A percentile compares a stretch with the other conserved stretches of the same genome.
These are phyloP conservation scores for Eublepharis macularius DNA, from an alignment of 2,113 vertebrate species.

Conservation along the genomic window DNA sequence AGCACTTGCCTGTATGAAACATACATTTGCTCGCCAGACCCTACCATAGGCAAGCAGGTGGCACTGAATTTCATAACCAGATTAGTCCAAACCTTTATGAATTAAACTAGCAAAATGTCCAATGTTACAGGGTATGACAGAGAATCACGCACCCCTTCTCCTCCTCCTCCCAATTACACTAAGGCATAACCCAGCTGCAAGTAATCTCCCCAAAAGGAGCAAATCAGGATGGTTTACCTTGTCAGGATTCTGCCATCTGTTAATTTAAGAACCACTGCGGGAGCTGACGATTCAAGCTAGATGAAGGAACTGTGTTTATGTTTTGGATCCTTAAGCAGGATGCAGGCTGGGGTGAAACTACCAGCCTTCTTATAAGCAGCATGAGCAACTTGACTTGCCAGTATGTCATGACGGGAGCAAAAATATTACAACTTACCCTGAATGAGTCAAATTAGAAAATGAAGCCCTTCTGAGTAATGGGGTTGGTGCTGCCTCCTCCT, in stretches of 20 bases:
- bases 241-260: neutral
- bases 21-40: neutral
- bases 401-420: neutral
- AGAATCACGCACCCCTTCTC: no score
- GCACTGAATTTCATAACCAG: neutral
- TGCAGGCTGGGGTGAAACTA: no score
- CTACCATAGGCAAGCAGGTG: neutral
- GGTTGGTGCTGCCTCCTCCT: neutral
- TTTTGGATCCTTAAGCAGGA: neutral
- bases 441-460: neutral
- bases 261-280: neutral
- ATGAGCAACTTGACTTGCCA: neutral
- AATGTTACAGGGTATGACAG: no score
- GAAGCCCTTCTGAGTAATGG: neutral
- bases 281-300: neutral
- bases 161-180: no score
- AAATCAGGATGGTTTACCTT: neutral
- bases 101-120: neutral
- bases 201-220: neutral
- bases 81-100: conserved; percentile 13
- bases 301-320: neutral
- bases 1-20: neutral
- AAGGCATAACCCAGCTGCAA: neutral
- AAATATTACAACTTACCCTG: neutral
- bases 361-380: neutral